phyloP scores from a whole-genome alignment of 53 echinoderm and acorn worm species.

The Paelopatides confundens region DNA sequence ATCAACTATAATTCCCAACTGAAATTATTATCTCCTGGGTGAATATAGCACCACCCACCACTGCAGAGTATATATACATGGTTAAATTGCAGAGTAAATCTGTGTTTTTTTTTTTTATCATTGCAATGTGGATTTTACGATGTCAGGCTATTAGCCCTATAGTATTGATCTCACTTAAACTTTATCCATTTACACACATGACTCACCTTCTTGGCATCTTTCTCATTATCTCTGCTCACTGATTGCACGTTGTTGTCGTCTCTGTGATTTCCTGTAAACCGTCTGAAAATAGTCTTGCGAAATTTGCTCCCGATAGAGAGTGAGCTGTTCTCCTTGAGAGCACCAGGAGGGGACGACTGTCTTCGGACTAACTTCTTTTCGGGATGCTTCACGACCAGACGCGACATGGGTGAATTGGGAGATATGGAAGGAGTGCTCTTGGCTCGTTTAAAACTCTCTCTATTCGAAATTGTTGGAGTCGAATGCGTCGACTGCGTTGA shows the following conservation, averaged over 20 bases:
- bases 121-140: no score
- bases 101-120: no score
- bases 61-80: no score
- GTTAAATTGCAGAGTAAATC: no score
- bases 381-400: slow-evolving; percentile 61
- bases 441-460: slow-evolving; percentile 65
- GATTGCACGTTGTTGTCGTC: slow-evolving; percentile 51
- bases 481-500: slow-evolving; percentile 69
- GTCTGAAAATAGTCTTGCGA: slow-evolving; percentile 77
- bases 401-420: slow-evolving; percentile 60
- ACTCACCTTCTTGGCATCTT: slow-evolving; percentile 41
- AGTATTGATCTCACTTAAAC: no score
- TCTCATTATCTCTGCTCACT: neutral
- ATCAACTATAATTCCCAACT: no score
- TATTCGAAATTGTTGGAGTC: slow-evolving; percentile 64
- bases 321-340: slow-evolving; percentile 40
- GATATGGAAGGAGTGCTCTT: slow-evolving; percentile 65
- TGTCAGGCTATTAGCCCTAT: no score
- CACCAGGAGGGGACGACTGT: slow-evolving; percentile 72
- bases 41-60: no score
- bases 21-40: no score
- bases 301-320: slow-evolving; percentile 58
- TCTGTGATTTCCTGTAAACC: slow-evolving; percentile 76
- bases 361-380: slow-evolving; percentile 69
- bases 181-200: no score